Evolutionary conservation across 2,888 invertebrate species (phyloP), one percentile per base, ranked within the genome.

Genomic region (Ashinkailepas kermadecensis): DNA sequence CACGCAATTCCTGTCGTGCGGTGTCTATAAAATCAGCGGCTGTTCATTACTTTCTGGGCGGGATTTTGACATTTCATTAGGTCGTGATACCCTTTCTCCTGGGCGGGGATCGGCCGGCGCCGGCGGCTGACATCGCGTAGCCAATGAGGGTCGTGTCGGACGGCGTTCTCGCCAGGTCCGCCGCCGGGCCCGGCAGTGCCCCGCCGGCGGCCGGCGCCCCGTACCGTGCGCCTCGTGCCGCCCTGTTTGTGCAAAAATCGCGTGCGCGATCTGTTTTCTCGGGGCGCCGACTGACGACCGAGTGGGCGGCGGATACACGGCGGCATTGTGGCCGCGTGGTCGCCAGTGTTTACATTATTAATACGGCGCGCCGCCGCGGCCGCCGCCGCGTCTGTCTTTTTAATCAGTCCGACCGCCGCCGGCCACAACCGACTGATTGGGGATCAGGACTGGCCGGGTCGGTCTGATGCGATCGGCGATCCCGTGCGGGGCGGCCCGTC

Each of bases 61-160:
- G 74, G 54, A 15, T 74, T 74, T 74, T 74, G 74, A 74, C 74
- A 74, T 74, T 74, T 74, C 23, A 74, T 74, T 74, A 74, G 21
- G 54, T 54, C 74, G 74, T 21, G 74, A n/a, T 56, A 54, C 74
- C 74, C 74, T 74, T 74, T 74, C 74, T 54, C 54, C 54, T 54
- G 74, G 74, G 18, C 21, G 25, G 21, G 74, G 10, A 39, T 39
- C 39, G 39, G 39, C 39, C 39, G 39, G 39, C 39, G 39, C 39
- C 39, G 39, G 39, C 39, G 39, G 39, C 39, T 39, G 39, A 39
- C 39, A 39, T 39, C 39, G 39, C 39, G 39, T 39, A 39, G 39
- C 39, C 39, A 39, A 39, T 39, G 39, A 39, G 39, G 39, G 39
- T 4, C 39, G 39, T 39, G 39, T 39, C 39, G 39, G 39, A 39